Evolutionary conservation across 2,113 vertebrate species (phyloP), one percentile per base, ranked within the genome.

Genomic region (Polypterus bichir): DNA sequence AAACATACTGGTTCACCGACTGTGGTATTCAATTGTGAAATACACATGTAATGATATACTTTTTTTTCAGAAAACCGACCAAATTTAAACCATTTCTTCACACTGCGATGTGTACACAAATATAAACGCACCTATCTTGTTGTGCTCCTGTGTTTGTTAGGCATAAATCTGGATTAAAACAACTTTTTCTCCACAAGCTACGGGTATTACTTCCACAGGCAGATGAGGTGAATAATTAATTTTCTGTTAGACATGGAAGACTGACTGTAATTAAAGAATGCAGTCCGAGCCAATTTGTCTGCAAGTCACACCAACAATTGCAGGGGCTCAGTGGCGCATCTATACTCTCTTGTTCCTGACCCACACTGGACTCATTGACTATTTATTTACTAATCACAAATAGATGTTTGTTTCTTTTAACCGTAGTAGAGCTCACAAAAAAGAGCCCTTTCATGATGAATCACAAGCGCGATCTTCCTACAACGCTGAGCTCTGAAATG

Each of bases 331-430:
- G 76, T 66, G 67, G 69, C 67, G 59, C 66, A 52, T 76, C 72
- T 76, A 73, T 69, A 73, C 79, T 66, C 77, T 75, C 75, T 70
- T 81, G 68, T 73, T 74, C 49, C 46, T 53, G 62, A 73, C 69
- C 73, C 70, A 92, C 89, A 93, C 87, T 81, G 81, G 76, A 73
- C 71, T 83, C 88, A 89, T 89, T 92, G 87, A 90, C 87, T 83
- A 89, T 77, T 92, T 93, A 88, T 91, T 82, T 83, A 79, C 80
- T 76, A 68, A 47, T 44, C 74, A 92, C 86, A 91, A 90, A 81
- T 77, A 82, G 83, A 80, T 86, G 69, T 76, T 83, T 92, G 84
- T 91, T 89, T 79, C 66, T 59, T 64, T 69, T 54, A n/a, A 57
- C 65, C 51, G 58, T 27, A 27, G 57, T 55, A 57, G 58, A 62